Evolutionary conservation across 2,113 vertebrate genomes (phyloP), one percentile per base, ranked within the genome.

Genomic region (Polyodon spathula): DNA sequence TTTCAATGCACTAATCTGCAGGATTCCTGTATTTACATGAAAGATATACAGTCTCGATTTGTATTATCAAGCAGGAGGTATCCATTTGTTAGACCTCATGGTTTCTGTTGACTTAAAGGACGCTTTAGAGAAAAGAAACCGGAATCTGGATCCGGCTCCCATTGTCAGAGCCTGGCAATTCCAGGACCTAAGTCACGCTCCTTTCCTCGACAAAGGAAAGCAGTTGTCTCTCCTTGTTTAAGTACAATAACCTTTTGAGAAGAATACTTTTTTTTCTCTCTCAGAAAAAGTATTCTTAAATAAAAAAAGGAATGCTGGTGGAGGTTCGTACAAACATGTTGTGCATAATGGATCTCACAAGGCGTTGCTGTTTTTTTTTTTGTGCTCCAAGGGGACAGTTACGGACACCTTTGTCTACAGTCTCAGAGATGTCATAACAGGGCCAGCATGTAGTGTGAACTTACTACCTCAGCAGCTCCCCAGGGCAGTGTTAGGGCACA

Each of bases 71-170:
- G 41, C 37, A 51, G 52, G 46, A 54, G 54, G 54, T 50, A 46
- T 48, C 66, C 12, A 62, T 54, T 42, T 73, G 61, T 75, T 76
- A 71, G 62, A 63, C 17, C 39, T 43, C 39, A 46, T 15, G 59
- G 56, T 59, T 66, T 70, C 56, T 72, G 42, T 62, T 61, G 54
- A 66, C 57, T 63, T 63, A 52, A 70, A 70, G 60, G n/a, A 37
- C 2, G 9, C 37, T 6, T 43, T 64, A 69, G 60, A 48, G 42
- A 40, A 80, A 68, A 75, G 69, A 73, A 82, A 75, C 72, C 64
- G 65, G 64, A 81, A 68, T 74, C 61, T 70, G 56, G 61, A 76
- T 79, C 76, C 75, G 80, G 71, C 65, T 80, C 65, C 66, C 61
- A 73, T 53, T 82, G 73, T 73, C 68, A 60, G 67, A 69, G 68